These are phyloP conservation scores for Thymelicus lineola DNA, from an alignment of 2,888 invertebrate species.

Conservation along the genomic window DNA sequence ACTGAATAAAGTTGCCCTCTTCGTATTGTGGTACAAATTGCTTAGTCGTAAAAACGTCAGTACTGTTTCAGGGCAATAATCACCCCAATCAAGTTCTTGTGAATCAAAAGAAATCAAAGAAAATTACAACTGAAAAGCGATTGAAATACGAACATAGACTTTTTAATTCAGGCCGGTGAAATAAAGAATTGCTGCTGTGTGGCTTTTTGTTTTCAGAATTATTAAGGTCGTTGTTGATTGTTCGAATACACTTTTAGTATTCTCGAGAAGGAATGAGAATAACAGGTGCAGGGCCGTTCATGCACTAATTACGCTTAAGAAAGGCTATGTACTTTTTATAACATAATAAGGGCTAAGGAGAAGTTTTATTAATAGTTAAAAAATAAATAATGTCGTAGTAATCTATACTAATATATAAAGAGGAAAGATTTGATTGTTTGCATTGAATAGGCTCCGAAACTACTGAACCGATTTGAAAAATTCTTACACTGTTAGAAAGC, in stretches of 20 bases:
- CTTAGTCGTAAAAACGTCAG: conserved; percentile 31
- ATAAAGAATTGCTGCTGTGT: conserved; percentile 7
- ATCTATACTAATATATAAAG: too few species aligned
- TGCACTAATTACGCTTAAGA: too few species aligned
- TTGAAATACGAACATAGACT: conserved; percentile 21
- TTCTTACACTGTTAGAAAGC: too few species aligned
- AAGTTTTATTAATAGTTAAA: too few species aligned
- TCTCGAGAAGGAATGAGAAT: conserved; percentile 8
- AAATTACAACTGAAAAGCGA: conserved; percentile 26
- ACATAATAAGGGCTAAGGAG: too few species aligned
- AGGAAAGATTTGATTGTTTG: too few species aligned
- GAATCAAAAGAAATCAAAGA: conserved; percentile 26
- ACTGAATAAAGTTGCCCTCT: conserved; percentile 14
- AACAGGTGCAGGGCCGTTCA: conserved; percentile 3
- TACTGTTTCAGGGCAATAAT: conserved; percentile 25
- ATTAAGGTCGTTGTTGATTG: conserved; percentile 29
- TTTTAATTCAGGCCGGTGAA: conserved; percentile 19
- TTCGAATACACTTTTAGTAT: conserved; percentile 18
- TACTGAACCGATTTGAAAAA: too few species aligned
- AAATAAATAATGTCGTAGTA: too few species aligned
- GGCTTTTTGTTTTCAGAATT: conserved; percentile 22
- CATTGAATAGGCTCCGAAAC: too few species aligned
- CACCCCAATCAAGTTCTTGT: conserved; percentile 27
- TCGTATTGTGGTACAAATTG: conserved; percentile 28
- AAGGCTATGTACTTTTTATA: too few species aligned